Conservation (phyloP, 1,140 invertebrate species). For the Aphidius ervi region DNA sequence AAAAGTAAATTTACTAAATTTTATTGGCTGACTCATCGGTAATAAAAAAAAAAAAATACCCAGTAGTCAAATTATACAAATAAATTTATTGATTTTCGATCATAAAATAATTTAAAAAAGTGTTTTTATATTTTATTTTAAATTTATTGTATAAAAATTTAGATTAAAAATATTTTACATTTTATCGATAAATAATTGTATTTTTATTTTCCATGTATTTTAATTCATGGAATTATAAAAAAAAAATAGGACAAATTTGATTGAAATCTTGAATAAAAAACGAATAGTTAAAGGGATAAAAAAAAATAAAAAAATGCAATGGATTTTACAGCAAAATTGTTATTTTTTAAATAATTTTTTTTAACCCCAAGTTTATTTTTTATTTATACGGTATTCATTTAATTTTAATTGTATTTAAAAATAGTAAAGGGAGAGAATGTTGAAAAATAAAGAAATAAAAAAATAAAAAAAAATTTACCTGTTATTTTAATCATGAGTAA, state of each 20-base stretch:
- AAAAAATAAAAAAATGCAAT: too few species aligned
- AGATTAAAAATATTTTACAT: too few species aligned
- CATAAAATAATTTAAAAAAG: conserved; percentile 15
- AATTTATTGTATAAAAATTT: not conserved
- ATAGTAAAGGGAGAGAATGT: not conserved
- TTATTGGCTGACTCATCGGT: too few species aligned
- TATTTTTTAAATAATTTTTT: not conserved
- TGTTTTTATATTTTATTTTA: not conserved
- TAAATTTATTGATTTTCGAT: conserved; percentile 22
- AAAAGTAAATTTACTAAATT: too few species aligned
- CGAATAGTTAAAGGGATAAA: too few species aligned
- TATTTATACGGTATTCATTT: conserved; percentile 1
- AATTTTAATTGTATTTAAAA: conserved; percentile 12
- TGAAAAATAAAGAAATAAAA: not conserved
- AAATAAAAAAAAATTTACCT: not conserved
- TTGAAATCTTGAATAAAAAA: conserved; percentile 10
- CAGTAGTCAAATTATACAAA: too few species aligned
- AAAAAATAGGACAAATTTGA: not conserved
- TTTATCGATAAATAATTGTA: too few species aligned
- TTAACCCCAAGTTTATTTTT: not conserved
- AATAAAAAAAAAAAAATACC: too few species aligned
- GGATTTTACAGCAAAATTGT: not conserved
- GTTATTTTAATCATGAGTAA: conserved; percentile 6
- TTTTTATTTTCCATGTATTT: too few species aligned
- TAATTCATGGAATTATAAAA: too few species aligned